These are phyloP conservation scores for Brachynemurus nebulosus DNA, from an alignment of 2,888 invertebrate species.

Conservation along the genomic window DNA sequence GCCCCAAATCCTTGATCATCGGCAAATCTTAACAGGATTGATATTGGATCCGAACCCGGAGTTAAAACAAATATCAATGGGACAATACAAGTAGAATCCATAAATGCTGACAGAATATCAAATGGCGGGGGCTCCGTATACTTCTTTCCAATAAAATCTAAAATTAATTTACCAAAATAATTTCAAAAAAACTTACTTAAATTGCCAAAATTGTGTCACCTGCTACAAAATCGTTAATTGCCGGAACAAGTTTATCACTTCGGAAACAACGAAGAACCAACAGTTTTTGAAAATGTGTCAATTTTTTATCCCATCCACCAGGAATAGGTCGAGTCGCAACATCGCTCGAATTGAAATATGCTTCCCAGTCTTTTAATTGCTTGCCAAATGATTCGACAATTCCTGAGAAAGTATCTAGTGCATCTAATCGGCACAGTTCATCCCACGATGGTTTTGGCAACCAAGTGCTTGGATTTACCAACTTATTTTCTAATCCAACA, in stretches of 20 bases:
- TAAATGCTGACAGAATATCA: slow-evolving; percentile 68
- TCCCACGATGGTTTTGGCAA: slow-evolving; percentile 60
- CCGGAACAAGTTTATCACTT: slow-evolving; percentile 76
- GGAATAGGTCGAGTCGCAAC: slow-evolving; percentile 62
- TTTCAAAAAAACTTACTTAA: not conserved
- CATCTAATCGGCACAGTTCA: slow-evolving; percentile 52
- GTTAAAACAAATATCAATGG: slow-evolving; percentile 85
- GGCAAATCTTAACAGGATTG: slow-evolving; percentile 77
- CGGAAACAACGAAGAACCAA: slow-evolving; percentile 68
- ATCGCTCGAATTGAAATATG: slow-evolving; percentile 54
- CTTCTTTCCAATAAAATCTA: slow-evolving; percentile 46
- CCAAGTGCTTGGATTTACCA: slow-evolving; percentile 57
- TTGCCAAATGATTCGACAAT: slow-evolving; percentile 48
- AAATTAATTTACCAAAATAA: not conserved
- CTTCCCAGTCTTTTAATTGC: slow-evolving; percentile 51
- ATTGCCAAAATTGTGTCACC: slow-evolving; percentile 26
- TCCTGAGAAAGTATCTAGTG: slow-evolving; percentile 40
- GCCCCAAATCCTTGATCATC: slow-evolving; percentile 80
- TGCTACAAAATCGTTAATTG: slow-evolving; percentile 55
- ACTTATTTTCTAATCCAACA: slow-evolving; percentile 60
- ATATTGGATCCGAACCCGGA: slow-evolving; percentile 88
- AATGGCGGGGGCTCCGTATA: slow-evolving; percentile 87
- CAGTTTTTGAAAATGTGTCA: slow-evolving; percentile 58
- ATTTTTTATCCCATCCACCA: slow-evolving; percentile 47
- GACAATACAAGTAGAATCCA: slow-evolving; percentile 74